Percentiles rank a stretch among this genome's conserved stretches.
Conservation (phyloP, 2,888 invertebrate genomes). For the Teinopalpus imperialis region DNA sequence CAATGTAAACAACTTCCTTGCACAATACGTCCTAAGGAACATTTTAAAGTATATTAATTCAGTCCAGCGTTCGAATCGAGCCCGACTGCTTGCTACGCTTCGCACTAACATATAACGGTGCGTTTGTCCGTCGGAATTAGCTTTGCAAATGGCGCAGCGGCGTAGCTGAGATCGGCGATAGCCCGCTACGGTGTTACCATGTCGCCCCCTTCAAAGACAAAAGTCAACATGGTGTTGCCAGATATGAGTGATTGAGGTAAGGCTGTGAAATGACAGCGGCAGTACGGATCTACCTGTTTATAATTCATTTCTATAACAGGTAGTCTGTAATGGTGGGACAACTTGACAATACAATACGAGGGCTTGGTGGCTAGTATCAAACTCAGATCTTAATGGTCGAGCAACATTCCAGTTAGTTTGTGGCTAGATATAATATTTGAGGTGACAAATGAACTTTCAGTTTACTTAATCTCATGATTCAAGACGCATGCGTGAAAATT, state of each 20-base stretch:
- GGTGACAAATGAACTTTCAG: too few species aligned
- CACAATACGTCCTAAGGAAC: not conserved
- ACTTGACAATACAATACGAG: too few species aligned
- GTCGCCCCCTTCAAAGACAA: slow-evolving; percentile 2
- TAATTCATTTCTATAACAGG: slow-evolving; percentile 11
- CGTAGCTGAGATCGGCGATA: slow-evolving; percentile 12
- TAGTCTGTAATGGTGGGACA: not conserved
- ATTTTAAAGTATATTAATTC: slow-evolving; percentile 4
- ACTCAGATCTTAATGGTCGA: too few species aligned
- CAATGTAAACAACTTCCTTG: not conserved
- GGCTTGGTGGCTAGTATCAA: too few species aligned
- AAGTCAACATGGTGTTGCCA: slow-evolving; percentile 4
- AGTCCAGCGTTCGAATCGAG: not conserved
- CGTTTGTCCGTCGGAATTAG: slow-evolving; percentile 6
- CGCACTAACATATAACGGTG: not conserved
- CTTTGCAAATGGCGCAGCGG: slow-evolving; percentile 16
- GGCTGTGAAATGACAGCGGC: not conserved
- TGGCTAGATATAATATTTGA: too few species aligned
- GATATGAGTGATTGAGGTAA: slow-evolving; percentile 18
- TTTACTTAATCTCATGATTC: too few species aligned
- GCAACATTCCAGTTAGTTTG: too few species aligned
- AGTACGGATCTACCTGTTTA: slow-evolving; percentile 8
- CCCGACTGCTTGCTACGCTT: too few species aligned
- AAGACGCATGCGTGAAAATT: too few species aligned
- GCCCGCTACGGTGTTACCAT: not conserved